Conservation (phyloP, 2,797 vertebrate species). For the Darevskia mixta region DNA sequence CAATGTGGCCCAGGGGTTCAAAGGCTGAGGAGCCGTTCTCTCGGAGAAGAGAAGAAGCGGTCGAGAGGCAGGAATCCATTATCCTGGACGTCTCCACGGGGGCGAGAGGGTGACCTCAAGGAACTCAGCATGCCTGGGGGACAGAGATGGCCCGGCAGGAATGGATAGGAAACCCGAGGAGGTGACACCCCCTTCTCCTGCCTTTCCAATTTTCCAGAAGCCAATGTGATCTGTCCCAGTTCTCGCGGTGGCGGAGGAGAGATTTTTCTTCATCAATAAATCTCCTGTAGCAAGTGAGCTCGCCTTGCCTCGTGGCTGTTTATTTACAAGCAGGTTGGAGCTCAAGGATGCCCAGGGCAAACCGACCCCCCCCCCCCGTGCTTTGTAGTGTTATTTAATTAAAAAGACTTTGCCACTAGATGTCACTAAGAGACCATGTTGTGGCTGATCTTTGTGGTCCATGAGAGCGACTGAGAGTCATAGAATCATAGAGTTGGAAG, state of each 20-base stretch:
- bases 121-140: not conserved
- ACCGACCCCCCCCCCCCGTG: too few relatives aligned
- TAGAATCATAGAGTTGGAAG: too few relatives aligned
- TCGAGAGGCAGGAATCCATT: not conserved
- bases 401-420: not conserved
- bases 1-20: not conserved
- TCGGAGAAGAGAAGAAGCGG: accelerated
- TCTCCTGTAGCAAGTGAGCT: not conserved
- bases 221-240: too few relatives aligned
- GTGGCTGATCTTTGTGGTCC: accelerated
- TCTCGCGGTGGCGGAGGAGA: not conserved
- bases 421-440: not conserved
- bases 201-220: not conserved
- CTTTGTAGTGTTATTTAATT: too few relatives aligned
- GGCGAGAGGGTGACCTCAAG: not conserved
- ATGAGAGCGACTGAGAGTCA: too few relatives aligned
- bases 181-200: not conserved
- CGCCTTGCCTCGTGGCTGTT: too few relatives aligned
- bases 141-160: too few relatives aligned
- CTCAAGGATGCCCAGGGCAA: too few relatives aligned
- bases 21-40: not conserved
- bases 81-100: too few relatives aligned
- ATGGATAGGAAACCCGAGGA: accelerated
- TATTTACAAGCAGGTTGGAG: not conserved
- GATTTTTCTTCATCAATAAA: not conserved